Base-by-base conservation (phyloP, 1,140 invertebrate species). In the Drosophila biarmipes region DNA sequence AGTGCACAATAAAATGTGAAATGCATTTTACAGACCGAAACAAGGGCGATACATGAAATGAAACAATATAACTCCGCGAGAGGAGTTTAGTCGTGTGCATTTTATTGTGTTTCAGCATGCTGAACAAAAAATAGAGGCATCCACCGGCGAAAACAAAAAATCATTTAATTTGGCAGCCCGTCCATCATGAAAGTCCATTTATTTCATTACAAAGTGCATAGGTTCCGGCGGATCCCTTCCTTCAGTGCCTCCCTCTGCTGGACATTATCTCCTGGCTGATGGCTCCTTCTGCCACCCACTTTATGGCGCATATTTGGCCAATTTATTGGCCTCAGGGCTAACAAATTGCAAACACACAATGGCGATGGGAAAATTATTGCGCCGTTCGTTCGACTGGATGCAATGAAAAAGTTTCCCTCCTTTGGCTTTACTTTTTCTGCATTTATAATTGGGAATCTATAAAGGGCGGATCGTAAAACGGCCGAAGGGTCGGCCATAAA, bases 1-100 rank as follows among this genome's bases (percentile, higher is more conserved):
- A 87, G 82, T 87, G 82, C 82, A 82, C 82, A 87, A 89, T 87
- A 87, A 87, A 87, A 87, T 87, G 84, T 82, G 75, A 87, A 87
- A 87, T 89, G 82, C 82, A 86, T 82, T 86, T 86, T 82, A 86
- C 78, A 86, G 67, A 64, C 78, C 69, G 64, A 69, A 82, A 82
- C 73, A 81, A 68, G 57, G 62, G 67, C 42, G 31, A 53, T 51
- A 45, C 27, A 49, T 34, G 43, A 59, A 53, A 40, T 43, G 45
- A 45, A 73, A 64, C 35, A 56, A 58, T 42, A 17, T 48, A 72
- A 75, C 35, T 34, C 49, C 37, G 29, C 12, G 54, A 59, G 43
- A 43, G 53, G 49, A 81, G 78, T 78, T 86, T 87, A 81, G 78
- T 68, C 77, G 57, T 69, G 59, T 81, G 56, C 37, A 63, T 74